Evolutionary conservation across 2,113 vertebrate species (phyloP).

Genomic region (Isichthys henryi): DNA sequence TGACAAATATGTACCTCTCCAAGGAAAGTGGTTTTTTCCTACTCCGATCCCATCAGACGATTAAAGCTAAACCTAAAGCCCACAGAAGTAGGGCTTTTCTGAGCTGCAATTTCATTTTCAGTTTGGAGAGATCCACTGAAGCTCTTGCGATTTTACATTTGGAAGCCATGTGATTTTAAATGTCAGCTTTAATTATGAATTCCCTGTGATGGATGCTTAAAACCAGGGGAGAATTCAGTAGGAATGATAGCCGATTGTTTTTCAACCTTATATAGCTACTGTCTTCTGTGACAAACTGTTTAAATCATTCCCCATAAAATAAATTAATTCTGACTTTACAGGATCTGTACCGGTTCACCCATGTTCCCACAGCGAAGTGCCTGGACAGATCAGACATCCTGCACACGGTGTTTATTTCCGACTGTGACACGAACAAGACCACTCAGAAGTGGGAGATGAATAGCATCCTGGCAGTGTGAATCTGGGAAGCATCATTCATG

Average conservation of each 20-base stretch:
- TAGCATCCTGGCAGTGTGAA: conserved; percentile 84
- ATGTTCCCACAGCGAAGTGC: conserved; percentile 78
- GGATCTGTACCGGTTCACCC: conserved; percentile 82
- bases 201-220: not conserved
- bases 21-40: not conserved
- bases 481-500: conserved; percentile 30
- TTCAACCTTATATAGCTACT: not conserved
- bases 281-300: not conserved
- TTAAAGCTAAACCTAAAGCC: not conserved
- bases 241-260: not conserved
- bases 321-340: conserved; percentile 45
- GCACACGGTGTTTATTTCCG: conserved; percentile 86
- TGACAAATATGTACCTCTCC: not conserved
- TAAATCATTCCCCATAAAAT: not conserved
- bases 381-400: conserved; percentile 90
- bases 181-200: not conserved
- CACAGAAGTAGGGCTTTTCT: not conserved
- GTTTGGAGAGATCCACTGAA: not conserved
- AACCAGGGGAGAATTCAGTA: not conserved
- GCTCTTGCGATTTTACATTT: not conserved
- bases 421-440: conserved; percentile 80
- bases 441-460: conserved; percentile 98
- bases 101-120: not conserved
- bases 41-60: not conserved
- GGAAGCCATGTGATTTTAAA: not conserved